phyloP scores from a whole-genome alignment of 2,797 vertebrate genomes.

The Octomys mimax region DNA sequence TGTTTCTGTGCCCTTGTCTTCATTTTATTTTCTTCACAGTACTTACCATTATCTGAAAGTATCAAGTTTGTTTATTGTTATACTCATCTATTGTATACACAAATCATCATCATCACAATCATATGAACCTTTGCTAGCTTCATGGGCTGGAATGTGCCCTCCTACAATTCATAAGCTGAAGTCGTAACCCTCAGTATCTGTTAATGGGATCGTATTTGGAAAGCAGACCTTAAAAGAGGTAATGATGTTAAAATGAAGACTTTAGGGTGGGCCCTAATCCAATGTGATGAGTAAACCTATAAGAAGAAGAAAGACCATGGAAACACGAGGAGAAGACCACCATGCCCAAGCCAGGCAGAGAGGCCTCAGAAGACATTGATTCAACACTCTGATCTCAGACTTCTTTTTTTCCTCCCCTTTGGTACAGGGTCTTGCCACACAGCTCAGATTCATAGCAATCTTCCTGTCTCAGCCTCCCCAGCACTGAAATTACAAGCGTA shows the following conservation, averaged over 20 bases:
- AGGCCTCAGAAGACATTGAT: not conserved
- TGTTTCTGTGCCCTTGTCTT: not conserved
- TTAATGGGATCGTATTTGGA: not conserved
- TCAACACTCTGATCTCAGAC: not conserved
- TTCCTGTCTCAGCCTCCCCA: too few species aligned
- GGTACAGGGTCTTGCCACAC: too few species aligned
- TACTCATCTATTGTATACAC: not conserved
- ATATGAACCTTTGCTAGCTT: not conserved
- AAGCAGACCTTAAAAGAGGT: not conserved
- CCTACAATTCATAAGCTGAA: not conserved
- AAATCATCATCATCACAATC: too few species aligned
- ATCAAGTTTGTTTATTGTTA: not conserved
- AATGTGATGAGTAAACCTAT: not conserved
- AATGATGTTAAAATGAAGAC: constrained; percentile 3
- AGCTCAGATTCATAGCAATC: too few species aligned
- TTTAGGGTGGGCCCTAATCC: not conserved
- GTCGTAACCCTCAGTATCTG: not conserved
- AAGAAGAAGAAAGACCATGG: not conserved
- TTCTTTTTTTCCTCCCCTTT: not conserved
- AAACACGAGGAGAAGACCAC: not conserved
- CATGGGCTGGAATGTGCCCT: not conserved
- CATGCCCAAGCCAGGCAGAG: not conserved
- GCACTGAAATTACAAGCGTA: too few species aligned
- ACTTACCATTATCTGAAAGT: constrained; percentile 8
- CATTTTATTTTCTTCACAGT: not conserved